Base-by-base conservation (phyloP, 2,797 vertebrate genomes). In the Acropternis orthonyx region DNA sequence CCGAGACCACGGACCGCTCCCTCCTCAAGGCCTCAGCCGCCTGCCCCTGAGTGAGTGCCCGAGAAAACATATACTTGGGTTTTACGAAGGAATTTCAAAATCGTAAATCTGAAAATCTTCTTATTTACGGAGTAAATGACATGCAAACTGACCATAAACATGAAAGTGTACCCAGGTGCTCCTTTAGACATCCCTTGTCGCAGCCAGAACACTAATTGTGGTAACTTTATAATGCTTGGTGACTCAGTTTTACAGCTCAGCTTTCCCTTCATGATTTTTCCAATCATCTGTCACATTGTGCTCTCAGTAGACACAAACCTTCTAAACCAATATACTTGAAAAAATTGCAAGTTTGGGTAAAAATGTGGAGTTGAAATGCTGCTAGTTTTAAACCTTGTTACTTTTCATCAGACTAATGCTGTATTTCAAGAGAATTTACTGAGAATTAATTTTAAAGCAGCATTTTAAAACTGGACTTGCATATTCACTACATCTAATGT, bases 141-240 rank as follows among this genome's bases (percentile, higher is more conserved):
- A 8, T 2, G 1, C 3, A 3, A 8, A 13, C 36, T 37, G 1
- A 1, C 21, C 2, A 2, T 30, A 12, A 27, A 12, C 20, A 14
- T 2, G 3, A 24, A 56, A 34, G 32, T 17, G 34, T 5, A 1
- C 9, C 6, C 18, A 4, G 3, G 5, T 27, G 11, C 12, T 43
- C 28, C 5, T 6, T n/a, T 5, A 6, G 20, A 20, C 49, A 22
- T 76, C 30, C 20, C 10, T 14, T 3, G 1, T 17, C 32, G 24
- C 27, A 51, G 34, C 44, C 28, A 9, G 12, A 58, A 30, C 19
- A 1, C 3, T 8, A 2, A 7, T 15, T 3, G 0, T 52, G 51
- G 17, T 78, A 43, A 4, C 28, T 81, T 36, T 36, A 26, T 28
- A 24, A 2, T 21, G 21, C 15, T 11, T 15, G 5, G 27, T 62